Base-by-base conservation (phyloP, 2,113 vertebrate genomes). In the Dipodomys merriami region DNA sequence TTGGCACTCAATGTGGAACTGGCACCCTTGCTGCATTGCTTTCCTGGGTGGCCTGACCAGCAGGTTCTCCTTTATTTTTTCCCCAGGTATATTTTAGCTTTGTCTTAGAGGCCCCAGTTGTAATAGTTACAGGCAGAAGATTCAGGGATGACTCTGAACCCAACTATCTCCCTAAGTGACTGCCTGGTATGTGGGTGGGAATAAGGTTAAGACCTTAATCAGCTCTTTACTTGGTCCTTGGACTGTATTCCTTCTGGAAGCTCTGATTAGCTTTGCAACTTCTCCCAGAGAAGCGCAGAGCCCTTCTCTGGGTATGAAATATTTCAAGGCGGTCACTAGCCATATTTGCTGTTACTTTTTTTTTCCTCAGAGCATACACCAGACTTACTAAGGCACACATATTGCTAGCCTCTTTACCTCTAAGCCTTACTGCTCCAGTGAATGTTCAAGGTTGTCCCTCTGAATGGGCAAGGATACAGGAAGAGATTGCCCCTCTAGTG, bases 1-100 rank as follows among this genome's bases (percentile, higher is more conserved):
- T 97, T 97, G 97, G 97, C 96, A 97, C 95, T 88, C 94, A 81
- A 46, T 93, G 65, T 6, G 0, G 19, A 76, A 67, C 3, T 2
- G 57, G 86, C 0, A 10, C 76, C 76, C 82, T 67, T 53, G 1
- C 2, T 88, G 91, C 83, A 88, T 35, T 60, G 83, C 64, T 83
- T 76, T 72, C 62, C 93, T 77, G 18, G 1, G 6, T 0, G 7
- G 46, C 76, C 35, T 27, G 0, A 44, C 6, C 25, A 82, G 80
- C 0, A 33, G 65, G 27, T 16, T 29, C 69, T 90, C 23, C 2
- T 30, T 57, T 23, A 64, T 19, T 46, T 71, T 35, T 30, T 15
- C 25, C 11, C 15, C 23, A 68, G 69, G n/a, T 30, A 79, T 7
- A 30, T 16, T 62, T 82, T 35, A 86, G 20, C 27, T 30, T 35